A percentile compares a stretch with the other conserved stretches of the same genome.
These are phyloP conservation scores for Zaprionus ghesquierei DNA, from an alignment of 1,140 invertebrate genomes.

Conservation along the genomic window DNA sequence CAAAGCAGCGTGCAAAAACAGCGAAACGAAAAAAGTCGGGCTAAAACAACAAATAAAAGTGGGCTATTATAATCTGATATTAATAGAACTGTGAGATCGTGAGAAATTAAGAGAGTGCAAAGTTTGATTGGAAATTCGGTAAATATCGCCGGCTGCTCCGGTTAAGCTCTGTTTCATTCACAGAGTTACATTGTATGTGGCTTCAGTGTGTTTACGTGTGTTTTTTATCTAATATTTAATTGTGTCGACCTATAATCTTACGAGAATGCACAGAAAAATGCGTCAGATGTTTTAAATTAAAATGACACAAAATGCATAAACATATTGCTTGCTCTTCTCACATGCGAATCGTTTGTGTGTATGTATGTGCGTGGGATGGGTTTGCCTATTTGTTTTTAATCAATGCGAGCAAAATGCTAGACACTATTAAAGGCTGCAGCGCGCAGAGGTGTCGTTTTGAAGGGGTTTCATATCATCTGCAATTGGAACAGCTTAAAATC, in stretches of 20 bases:
- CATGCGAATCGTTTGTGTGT: conserved; percentile 13
- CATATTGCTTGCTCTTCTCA: conserved; percentile 5
- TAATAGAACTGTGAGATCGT: conserved; percentile 30
- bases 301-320: conserved; percentile 42
- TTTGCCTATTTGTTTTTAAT: conserved; percentile 43
- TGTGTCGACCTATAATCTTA: conserved; percentile 23
- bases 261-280: conserved; percentile 38
- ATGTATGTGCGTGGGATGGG: conserved; percentile 8
- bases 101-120: conserved; percentile 3
- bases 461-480: not conserved
- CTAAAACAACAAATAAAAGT: conserved; percentile 10
- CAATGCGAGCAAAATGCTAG: conserved; percentile 15
- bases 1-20: conserved; percentile 3
- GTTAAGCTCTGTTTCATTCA: conserved; percentile 30
- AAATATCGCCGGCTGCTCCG: conserved; percentile 5
- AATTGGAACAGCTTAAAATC: not conserved
- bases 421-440: conserved; percentile 15
- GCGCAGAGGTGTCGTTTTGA: not conserved
- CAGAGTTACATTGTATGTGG: conserved; percentile 18
- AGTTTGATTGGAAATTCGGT: conserved; percentile 31
- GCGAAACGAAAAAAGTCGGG: conserved; percentile 6
- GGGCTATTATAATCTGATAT: conserved; percentile 28
- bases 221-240: conserved; percentile 8
- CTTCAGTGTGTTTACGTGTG: not conserved
- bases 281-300: conserved; percentile 47